A percentile compares a stretch with the other conserved stretches of the same genome.
phyloP scores from a whole-genome alignment of 1,140 invertebrate genomes.

The Nautilus pompilius region DNA sequence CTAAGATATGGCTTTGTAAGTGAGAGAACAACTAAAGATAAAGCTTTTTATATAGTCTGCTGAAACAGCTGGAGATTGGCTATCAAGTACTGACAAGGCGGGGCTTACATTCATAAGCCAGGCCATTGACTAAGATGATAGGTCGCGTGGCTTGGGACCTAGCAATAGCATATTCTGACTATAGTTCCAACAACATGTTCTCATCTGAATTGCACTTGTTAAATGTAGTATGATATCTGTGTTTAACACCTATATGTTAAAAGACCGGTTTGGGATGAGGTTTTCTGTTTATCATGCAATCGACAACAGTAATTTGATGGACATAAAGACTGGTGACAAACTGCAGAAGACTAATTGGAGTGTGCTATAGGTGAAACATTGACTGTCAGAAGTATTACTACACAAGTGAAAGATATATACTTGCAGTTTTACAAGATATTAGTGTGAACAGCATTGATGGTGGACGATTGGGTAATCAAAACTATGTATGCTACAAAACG shows the following conservation, averaged over 20 bases:
- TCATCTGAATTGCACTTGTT: slow-evolving; percentile 1
- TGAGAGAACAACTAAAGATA: too few species aligned
- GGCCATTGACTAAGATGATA: neutral
- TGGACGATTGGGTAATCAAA: slow-evolving; percentile 45
- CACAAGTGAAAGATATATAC: neutral
- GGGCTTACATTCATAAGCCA: neutral
- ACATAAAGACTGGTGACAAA: neutral
- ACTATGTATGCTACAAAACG: slow-evolving; percentile 94
- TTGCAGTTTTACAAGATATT: neutral
- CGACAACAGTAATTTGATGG: neutral
- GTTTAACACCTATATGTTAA: neutral
- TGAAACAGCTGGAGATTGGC: neutral
- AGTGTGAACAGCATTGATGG: slow-evolving; percentile 19
- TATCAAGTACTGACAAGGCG: neutral
- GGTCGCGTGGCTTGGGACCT: slow-evolving; percentile 6
- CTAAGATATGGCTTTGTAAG: too few species aligned
- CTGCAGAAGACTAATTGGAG: neutral
- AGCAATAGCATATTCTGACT: neutral
- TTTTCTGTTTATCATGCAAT: neutral
- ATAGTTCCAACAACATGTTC: neutral
- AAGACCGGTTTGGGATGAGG: neutral
- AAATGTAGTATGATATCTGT: neutral
- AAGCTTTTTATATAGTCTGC: neutral
- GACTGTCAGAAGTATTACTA: neutral
- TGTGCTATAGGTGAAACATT: neutral